Percentiles rank a stretch among this genome's conserved stretches.
These are phyloP conservation scores for Hydrochoerus hydrochaeris DNA, from an alignment of 2,113 vertebrate species.

Conservation along the genomic window DNA sequence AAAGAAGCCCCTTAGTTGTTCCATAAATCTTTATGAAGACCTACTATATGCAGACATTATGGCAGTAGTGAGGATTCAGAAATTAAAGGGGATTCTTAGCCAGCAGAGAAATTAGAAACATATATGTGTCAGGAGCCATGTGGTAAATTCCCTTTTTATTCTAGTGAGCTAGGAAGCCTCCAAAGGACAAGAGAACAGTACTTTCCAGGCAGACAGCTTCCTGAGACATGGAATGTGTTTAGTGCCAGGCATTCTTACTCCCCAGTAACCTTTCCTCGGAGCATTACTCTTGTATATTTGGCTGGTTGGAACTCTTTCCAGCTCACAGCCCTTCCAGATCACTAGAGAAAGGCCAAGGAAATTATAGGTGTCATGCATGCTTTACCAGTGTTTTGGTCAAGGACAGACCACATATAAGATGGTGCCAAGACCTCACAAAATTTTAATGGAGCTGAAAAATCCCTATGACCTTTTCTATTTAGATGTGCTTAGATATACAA, in stretches of 20 bases:
- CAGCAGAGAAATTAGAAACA: not conserved
- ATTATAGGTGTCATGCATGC: not conserved
- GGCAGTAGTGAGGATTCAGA: not conserved
- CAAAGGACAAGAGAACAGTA: not conserved
- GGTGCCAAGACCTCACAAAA: not conserved
- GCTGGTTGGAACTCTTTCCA: not conserved
- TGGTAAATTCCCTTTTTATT: not conserved
- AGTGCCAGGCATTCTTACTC: not conserved
- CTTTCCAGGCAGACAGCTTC: not conserved
- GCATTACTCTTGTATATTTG: not conserved
- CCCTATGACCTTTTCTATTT: not conserved
- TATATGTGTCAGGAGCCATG: not conserved
- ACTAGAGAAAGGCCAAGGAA: not conserved
- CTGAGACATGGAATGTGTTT: not conserved
- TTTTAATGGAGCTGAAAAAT: not conserved
- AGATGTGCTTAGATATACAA: not conserved
- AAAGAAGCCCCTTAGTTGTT: not conserved
- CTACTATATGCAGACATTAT: not conserved
- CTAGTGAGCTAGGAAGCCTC: not conserved
- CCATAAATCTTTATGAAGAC: not conserved
- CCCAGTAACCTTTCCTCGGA: not conserved
- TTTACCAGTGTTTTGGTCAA: not conserved
- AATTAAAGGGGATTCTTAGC: not conserved
- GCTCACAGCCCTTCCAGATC: not conserved
- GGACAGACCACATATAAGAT: not conserved